phyloP scores from a whole-genome alignment of 2,888 invertebrate species.

The Caenorhabditis wallacei region DNA sequence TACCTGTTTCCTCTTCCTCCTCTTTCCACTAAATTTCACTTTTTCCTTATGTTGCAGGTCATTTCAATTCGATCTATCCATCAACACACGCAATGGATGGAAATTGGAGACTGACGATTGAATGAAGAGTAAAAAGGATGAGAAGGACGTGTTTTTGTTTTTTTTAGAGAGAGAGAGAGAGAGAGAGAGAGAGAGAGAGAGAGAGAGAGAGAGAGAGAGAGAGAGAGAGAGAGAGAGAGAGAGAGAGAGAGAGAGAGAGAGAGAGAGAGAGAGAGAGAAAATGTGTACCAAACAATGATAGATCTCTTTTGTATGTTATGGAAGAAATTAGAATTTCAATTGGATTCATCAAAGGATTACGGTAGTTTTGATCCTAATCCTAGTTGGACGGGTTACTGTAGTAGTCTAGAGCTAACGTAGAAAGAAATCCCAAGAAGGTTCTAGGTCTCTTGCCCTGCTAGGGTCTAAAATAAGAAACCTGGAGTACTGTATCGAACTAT shows the following conservation, averaged over 20 bases:
- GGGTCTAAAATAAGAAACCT: too few relatives aligned
- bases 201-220: slow-evolving; percentile 6
- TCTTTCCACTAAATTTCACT: slow-evolving; percentile 18
- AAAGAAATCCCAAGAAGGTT: too few relatives aligned
- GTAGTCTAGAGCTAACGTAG: too few relatives aligned
- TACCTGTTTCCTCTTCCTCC: slow-evolving; percentile 23
- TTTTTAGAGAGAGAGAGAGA: background rate
- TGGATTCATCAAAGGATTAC: background rate
- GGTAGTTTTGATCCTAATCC: background rate
- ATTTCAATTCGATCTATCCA: slow-evolving; percentile 41
- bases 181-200: slow-evolving; percentile 6
- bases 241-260: slow-evolving; percentile 6
- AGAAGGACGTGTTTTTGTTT: slow-evolving; percentile 18
- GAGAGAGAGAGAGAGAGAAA: slow-evolving; percentile 9
- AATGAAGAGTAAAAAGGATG: background rate
- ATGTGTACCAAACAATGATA: slow-evolving; percentile 28
- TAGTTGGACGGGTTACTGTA: too few relatives aligned
- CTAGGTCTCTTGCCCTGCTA: too few relatives aligned
- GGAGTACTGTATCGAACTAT: too few relatives aligned
- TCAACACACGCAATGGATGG: slow-evolving; percentile 20
- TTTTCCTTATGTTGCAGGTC: slow-evolving; percentile 31
- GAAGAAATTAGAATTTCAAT: slow-evolving; percentile 5
- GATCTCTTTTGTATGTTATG: slow-evolving; percentile 19
- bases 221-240: slow-evolving; percentile 6
- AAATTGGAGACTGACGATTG: slow-evolving; percentile 29